phyloP scores from a whole-genome alignment of 1,140 invertebrate species.

The Heliconius eleuchia region DNA sequence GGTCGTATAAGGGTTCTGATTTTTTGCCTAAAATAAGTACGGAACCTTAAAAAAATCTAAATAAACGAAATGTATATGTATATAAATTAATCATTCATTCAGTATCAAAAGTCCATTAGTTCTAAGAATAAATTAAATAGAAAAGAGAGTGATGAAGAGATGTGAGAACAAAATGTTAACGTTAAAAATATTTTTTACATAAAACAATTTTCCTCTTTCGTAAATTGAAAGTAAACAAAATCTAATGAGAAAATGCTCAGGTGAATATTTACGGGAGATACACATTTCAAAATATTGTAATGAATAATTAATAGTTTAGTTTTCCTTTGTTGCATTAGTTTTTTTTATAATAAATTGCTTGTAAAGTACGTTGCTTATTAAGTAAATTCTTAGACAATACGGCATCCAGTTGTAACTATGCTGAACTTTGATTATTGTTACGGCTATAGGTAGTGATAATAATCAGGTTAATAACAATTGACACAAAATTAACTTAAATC shows the following conservation, averaged over 20 bases:
- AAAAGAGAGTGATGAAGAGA: neutral
- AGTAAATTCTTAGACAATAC: neutral
- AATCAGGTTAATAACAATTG: neutral
- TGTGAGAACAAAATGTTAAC: neutral
- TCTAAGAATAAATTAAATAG: neutral
- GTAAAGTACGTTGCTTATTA: too few species aligned
- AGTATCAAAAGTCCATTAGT: too few species aligned
- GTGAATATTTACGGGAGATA: neutral
- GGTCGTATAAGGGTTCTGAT: too few species aligned
- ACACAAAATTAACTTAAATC: neutral
- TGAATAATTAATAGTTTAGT: neutral
- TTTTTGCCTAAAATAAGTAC: too few species aligned
- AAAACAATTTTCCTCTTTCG: neutral
- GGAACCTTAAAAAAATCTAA: too few species aligned
- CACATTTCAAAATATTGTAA: neutral
- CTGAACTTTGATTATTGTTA: too few species aligned
- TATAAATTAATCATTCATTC: too few species aligned
- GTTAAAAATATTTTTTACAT: neutral
- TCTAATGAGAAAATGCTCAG: neutral
- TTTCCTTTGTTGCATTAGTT: neutral
- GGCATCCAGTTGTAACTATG: too few species aligned
- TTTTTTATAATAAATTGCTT: too few species aligned
- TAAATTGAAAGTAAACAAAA: conserved; percentile 1
- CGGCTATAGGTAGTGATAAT: too few species aligned
- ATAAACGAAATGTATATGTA: too few species aligned